Base-by-base conservation (phyloP, 2,888 invertebrate genomes). In the Cryptocheilus praepositus region DNA sequence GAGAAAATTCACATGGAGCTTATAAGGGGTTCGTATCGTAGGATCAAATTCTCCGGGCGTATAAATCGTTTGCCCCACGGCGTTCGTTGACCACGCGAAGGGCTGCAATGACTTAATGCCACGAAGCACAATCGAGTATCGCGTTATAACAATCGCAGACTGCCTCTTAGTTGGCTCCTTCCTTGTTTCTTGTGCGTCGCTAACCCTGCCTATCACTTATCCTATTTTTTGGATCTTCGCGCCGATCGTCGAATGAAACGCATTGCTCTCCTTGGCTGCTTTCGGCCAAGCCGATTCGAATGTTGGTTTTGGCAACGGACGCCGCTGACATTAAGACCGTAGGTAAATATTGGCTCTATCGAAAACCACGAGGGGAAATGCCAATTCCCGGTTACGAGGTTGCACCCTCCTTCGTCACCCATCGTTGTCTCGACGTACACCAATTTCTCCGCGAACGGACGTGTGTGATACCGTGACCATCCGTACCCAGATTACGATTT, bases 311-410 rank as follows among this genome's bases (percentile, higher is more conserved):
- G 83, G 83, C 81, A 76, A 64, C 67, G 71, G 63, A 49, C 70
- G 63, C 57, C 71, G 64, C 77, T 79, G 81, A 80, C 80, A 81
- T 83, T 81, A 78, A 79, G 78, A 77, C 77, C 77, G 70, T 67
- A 56, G 59, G 77, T 76, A 83, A 83, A 83, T 83, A 83, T 83
- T 83, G 79, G 78, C 74, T 81, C 73, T 76, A 81, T 80, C 74
- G 73, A 71, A 71, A 76, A 67, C 64, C 76, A 67, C 68, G 63
- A 46, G 67, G 70, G 7, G 74, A 76, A 77, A 78, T 71, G 74
- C 67, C 76, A 72, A 76, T 77, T 77, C 68, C 46, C 63, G 59
- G 49, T 46, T 64, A 66, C 61, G 62, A 66, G 62, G 67, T 67
- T 70, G 59, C 75, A 51, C 58, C 36, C 36, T 36, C 36, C 36